Conservation (phyloP, 1,140 invertebrate genomes). For the Oncopeltus fasciatus region DNA sequence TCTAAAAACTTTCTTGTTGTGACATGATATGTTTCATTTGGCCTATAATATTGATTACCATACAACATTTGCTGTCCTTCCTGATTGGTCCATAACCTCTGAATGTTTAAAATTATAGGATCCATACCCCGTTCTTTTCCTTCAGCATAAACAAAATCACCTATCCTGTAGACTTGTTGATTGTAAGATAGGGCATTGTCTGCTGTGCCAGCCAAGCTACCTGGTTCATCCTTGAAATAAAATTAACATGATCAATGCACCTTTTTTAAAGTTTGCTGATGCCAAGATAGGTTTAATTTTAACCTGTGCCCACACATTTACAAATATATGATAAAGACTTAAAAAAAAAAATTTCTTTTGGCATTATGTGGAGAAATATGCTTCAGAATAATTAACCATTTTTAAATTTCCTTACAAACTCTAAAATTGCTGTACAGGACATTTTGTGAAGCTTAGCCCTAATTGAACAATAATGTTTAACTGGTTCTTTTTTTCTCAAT, state of each 20-base stretch:
- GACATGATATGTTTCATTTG: constrained; percentile 89
- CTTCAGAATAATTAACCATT: no score
- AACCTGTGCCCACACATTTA: no score
- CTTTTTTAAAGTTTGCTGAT: no score
- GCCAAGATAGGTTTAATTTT: no score
- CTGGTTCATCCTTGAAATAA: constrained; percentile 17
- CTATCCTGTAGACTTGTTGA: constrained; percentile 58
- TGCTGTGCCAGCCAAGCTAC: constrained; percentile 20
- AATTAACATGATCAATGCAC: neutral
- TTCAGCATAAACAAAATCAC: constrained; percentile 84
- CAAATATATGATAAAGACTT: no score
- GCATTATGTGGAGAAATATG: no score
- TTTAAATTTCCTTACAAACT: no score
- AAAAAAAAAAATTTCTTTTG: neutral
- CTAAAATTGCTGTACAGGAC: no score
- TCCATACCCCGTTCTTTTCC: constrained; percentile 63
- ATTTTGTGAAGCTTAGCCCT: no score
- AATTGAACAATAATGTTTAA: no score
- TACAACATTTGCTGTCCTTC: constrained; percentile 76
- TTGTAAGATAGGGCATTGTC: constrained; percentile 27
- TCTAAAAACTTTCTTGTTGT: constrained; percentile 89
- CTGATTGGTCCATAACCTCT: constrained; percentile 69
- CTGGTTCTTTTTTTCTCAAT: no score
- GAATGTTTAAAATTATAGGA: constrained; percentile 75
- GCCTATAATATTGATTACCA: constrained; percentile 73